Evolutionary conservation across 1,140 invertebrate genomes (phyloP), one percentile per base, ranked within the genome.

Genomic region (Danaus melanippus): DNA sequence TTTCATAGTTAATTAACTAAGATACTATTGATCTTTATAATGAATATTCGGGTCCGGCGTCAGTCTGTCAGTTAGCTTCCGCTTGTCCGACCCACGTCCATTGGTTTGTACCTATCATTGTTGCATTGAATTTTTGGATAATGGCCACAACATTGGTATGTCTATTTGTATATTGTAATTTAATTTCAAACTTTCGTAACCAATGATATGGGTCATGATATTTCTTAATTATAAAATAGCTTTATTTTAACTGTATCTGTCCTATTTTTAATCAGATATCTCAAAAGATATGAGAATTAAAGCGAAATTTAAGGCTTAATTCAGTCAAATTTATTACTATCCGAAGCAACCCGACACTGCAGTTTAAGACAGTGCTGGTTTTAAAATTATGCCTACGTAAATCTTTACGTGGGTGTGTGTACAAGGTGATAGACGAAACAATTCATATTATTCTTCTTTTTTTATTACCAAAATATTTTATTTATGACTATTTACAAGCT

Each of bases 1-100:
- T 58, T 63, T 63, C 52, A 53, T 64, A 52, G 56, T 60, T 50
- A 58, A 48, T 46, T 52, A 52, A 46, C 52, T 32, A 32, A 32
- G 21, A 32, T 32, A 53, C 42, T 50, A 51, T 63, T 58, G 53
- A 64, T 64, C 54, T 46, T 21, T 58, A 17, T 47, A 47, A 45
- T 58, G 55, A 63, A 58, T 46, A 44, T 17, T 11, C 40, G 56
- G 65, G 65, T 52, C 61, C 63, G 79, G 78, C 74, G 67, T 66
- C 72, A 71, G 71, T 66, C 64, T 65, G 70, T 56, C 64, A 69
- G 69, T 72, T 69, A 55, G 59, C 46, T 67, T 66, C 67, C 58
- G 62, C 58, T 60, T 60, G 62, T 62, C 70, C 66, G 73, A 60
- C 61, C 65, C 65, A 55, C 54, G 65, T 60, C 61, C 47, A 67